phyloP scores from a whole-genome alignment of 2,888 invertebrate species.

The Dioctria linearis region DNA sequence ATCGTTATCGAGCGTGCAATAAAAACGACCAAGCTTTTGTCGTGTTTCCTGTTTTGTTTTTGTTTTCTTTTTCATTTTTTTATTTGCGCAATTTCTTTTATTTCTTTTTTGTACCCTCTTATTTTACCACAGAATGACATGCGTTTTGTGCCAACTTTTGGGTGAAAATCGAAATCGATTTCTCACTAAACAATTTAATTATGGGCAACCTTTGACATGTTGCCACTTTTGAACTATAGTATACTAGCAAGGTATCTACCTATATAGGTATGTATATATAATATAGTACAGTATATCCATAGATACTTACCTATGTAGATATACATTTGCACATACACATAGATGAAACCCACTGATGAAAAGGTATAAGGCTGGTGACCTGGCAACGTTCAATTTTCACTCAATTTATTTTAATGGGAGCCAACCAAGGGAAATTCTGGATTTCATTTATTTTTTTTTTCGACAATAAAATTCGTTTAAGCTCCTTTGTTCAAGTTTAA shows the following conservation, averaged over 20 bases:
- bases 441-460: background rate
- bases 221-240: background rate
- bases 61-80: background rate
- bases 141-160: background rate
- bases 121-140: background rate
- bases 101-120: background rate
- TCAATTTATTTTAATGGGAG: slow-evolving; percentile 6
- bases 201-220: slow-evolving; percentile 3
- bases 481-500: slow-evolving; percentile 7
- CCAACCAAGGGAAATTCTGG: background rate
- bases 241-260: background rate
- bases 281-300: too few species aligned
- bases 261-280: background rate
- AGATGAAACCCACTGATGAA: too few species aligned
- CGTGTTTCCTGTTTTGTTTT: background rate
- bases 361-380: background rate
- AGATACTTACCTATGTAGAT: too few species aligned
- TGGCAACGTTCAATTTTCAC: slow-evolving; percentile 3
- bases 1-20: slow-evolving; percentile 19
- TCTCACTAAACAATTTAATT: slow-evolving; percentile 5
- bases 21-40: background rate
- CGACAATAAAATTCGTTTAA: slow-evolving; percentile 1
- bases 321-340: too few species aligned
- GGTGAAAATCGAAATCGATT: background rate
- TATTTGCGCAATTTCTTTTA: background rate